These are phyloP conservation scores for Euschistus heros DNA, from an alignment of 1,140 invertebrate species.

Conservation along the genomic window DNA sequence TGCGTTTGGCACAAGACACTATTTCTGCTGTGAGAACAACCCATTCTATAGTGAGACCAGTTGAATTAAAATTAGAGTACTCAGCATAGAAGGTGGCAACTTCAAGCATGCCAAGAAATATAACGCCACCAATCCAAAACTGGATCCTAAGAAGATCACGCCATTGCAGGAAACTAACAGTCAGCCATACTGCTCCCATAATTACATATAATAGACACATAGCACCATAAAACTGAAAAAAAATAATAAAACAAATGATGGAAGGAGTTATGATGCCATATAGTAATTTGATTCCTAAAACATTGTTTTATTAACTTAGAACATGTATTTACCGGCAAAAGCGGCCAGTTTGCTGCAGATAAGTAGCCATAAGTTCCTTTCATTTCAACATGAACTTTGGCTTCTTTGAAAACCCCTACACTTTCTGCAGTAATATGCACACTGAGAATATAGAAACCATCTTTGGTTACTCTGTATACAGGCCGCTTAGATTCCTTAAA, in stretches of 20 bases:
- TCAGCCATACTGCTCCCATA: conserved; percentile 71
- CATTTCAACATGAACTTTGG: conserved; percentile 51
- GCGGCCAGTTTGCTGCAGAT: conserved; percentile 62
- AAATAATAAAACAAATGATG: conserved; percentile 23
- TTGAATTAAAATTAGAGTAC: conserved; percentile 68
- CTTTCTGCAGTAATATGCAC: conserved; percentile 33
- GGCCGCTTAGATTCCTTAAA: background rate
- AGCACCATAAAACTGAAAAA: conserved; percentile 69
- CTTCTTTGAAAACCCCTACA: conserved; percentile 34
- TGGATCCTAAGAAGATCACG: conserved; percentile 83
- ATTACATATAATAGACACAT: conserved; percentile 82
- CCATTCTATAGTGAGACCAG: conserved; percentile 49
- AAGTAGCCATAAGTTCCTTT: conserved; percentile 55
- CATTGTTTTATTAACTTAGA: background rate
- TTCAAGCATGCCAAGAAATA: conserved; percentile 73
- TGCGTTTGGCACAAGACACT: conserved; percentile 78
- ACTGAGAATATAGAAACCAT: conserved; percentile 45
- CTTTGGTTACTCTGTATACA: conserved; percentile 29
- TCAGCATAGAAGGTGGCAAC: conserved; percentile 85
- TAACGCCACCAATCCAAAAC: conserved; percentile 89
- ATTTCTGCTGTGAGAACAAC: conserved; percentile 74
- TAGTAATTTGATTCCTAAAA: background rate
- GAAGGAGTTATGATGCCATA: background rate
- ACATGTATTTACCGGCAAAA: conserved; percentile 45
- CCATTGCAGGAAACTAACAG: conserved; percentile 77